Evolutionary conservation across 1,140 invertebrate genomes (phyloP).

Genomic region (Myzus persicae): DNA sequence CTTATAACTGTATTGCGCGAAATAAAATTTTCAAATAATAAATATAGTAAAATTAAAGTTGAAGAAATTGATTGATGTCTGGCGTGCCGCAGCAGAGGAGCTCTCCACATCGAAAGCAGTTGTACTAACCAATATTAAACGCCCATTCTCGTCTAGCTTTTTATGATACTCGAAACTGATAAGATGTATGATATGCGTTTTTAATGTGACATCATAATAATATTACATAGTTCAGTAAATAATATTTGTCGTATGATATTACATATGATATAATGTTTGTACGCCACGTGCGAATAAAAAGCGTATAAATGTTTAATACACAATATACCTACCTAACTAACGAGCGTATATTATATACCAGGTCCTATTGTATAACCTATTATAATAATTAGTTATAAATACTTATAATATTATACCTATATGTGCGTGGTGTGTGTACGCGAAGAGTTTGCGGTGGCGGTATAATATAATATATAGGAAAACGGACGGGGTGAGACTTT

Average conservation of each 20-base stretch:
- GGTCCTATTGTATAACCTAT: too few relatives aligned
- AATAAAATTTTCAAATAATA: background rate
- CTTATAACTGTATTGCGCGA: too few relatives aligned
- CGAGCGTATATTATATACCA: too few relatives aligned
- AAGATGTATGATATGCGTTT: background rate
- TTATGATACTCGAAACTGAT: background rate
- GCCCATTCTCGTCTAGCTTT: background rate
- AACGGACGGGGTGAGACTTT: background rate
- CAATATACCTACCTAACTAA: too few relatives aligned
- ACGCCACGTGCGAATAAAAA: too few relatives aligned
- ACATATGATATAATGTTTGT: background rate
- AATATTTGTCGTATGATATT: background rate
- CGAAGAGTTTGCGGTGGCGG: background rate
- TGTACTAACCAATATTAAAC: background rate
- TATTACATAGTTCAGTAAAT: too few relatives aligned
- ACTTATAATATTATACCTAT: background rate
- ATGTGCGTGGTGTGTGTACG: background rate
- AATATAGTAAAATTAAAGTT: background rate
- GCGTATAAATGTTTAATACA: too few relatives aligned
- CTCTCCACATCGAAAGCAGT: background rate
- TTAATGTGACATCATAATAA: too few relatives aligned
- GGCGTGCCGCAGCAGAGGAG: background rate
- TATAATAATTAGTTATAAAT: too few relatives aligned
- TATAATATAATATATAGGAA: background rate
- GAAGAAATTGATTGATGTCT: background rate